These are phyloP conservation scores for Tapera naevia DNA, from an alignment of 2,797 vertebrate genomes.

Conservation along the genomic window DNA sequence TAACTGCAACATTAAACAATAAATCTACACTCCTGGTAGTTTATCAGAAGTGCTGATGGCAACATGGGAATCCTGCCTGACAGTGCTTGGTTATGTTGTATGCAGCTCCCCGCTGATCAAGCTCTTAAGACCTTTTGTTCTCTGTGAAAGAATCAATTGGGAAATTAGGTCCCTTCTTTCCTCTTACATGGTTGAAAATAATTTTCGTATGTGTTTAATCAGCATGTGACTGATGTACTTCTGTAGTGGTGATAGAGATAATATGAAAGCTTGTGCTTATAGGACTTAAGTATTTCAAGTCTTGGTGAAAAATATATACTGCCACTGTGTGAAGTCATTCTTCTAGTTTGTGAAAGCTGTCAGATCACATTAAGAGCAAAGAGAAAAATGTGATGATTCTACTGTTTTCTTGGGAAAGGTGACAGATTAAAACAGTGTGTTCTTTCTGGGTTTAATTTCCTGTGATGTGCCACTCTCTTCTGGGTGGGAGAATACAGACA, in stretches of 20 bases:
- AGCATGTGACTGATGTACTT: not conserved
- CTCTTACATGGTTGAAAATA: not conserved
- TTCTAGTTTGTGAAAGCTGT: not conserved
- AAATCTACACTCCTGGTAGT: not conserved
- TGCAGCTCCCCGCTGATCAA: not conserved
- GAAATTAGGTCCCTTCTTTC: not conserved
- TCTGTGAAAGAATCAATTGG: not conserved
- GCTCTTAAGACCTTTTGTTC: not conserved
- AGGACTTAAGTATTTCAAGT: not conserved
- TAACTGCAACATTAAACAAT: not conserved
- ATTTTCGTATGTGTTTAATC: not conserved
- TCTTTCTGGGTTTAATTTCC: not conserved
- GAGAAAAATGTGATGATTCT: not conserved
- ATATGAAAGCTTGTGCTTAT: not conserved
- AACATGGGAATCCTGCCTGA: not conserved
- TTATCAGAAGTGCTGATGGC: not conserved
- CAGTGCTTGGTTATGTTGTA: not conserved
- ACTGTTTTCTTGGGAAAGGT: not conserved
- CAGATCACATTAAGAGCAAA: not conserved
- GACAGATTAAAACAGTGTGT: not conserved
- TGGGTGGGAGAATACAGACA: not conserved
- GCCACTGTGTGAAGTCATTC: not conserved
- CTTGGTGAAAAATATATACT: not conserved
- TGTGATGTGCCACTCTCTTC: not conserved
- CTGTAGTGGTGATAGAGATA: not conserved